A percentile compares a stretch with the other conserved stretches of the same genome.
Evolutionary conservation across 2,888 invertebrate genomes (phyloP).

Genomic region (Hydriomena furcata): DNA sequence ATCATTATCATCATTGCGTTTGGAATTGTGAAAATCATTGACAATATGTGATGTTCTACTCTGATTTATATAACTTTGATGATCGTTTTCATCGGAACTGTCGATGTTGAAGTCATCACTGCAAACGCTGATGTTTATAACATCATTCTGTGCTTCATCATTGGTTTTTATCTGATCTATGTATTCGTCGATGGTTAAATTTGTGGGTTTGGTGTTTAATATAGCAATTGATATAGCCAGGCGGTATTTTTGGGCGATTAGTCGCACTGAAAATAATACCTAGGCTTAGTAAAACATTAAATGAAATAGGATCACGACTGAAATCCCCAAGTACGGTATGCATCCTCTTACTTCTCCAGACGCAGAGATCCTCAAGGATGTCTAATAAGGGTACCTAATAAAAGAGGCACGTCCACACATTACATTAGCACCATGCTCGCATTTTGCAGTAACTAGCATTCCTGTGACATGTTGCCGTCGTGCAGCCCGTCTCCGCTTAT

Average conservation of each 20-base stretch:
- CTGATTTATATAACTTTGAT: conserved; percentile 1
- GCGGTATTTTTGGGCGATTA: conserved; percentile 55
- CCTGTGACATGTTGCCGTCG: no score
- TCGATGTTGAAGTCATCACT: conserved; percentile 58
- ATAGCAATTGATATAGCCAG: conserved; percentile 55
- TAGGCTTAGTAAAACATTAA: no score
- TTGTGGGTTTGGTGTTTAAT: conserved; percentile 54
- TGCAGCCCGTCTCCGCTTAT: no score
- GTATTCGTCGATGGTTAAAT: conserved; percentile 43
- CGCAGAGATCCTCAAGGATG: no score
- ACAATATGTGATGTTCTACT: background rate
- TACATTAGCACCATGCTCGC: no score
- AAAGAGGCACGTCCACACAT: no score
- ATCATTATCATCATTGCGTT: conserved; percentile 6
- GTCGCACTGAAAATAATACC: conserved; percentile 52
- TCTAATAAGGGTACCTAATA: no score
- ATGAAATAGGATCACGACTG: no score
- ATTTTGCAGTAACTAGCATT: no score
- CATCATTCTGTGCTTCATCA: conserved; percentile 44
- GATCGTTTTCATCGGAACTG: conserved; percentile 24
- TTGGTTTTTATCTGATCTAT: conserved; percentile 45
- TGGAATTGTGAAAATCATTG: background rate
- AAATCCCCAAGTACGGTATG: no score
- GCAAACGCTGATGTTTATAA: conserved; percentile 44
- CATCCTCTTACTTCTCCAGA: no score